Evolutionary conservation across 2,888 invertebrate species (phyloP), one percentile per base, ranked within the genome.

Genomic region (Heliconius ethilla): DNA sequence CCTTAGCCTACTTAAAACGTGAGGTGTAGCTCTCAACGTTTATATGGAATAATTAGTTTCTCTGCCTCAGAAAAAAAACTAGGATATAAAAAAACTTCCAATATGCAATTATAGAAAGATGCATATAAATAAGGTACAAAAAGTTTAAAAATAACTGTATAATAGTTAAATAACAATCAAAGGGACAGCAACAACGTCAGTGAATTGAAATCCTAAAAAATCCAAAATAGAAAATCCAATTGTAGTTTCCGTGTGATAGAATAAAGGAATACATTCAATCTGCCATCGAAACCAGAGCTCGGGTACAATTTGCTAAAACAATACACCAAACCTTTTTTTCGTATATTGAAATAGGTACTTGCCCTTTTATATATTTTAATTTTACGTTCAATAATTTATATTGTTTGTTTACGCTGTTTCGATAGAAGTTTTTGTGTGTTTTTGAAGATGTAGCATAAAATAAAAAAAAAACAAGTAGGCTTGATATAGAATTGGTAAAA

Each of bases 241-340:
- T 78, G 74, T 63, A 45, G 70, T 63, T 75, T 69, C 76, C 81
- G 80, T 18, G 27, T 63, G 74, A 91, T 91, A 90, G 90, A 91
- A 91, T 90, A 90, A 91, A 89, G 86, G 86, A 90, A 90, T 91
- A 74, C 74, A 74, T 91, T 91, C 91, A 90, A 91, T 90, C 89
- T 85, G 84, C 83, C 85, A 72, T 72, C 72, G 76, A 85, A 85
- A 69, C 69, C 40, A 69, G 69, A 69, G 83, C 84, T 84, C 86
- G 85, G 83, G 78, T 79, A 85, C 88, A 87, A 90, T 90, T 91
- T 89, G 85, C 85, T 85, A 87, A 91, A 91, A 91, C 91, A 92
- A 92, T 91, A 87, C 83, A 79, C 80, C 80, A 80, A 79, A 86
- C 87, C 88, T 87, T 90, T 88, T 89, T 88, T 69, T 69, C 25